Evolutionary conservation across 2,113 vertebrate species (phyloP).

Genomic region (Trematomus loennbergii): DNA sequence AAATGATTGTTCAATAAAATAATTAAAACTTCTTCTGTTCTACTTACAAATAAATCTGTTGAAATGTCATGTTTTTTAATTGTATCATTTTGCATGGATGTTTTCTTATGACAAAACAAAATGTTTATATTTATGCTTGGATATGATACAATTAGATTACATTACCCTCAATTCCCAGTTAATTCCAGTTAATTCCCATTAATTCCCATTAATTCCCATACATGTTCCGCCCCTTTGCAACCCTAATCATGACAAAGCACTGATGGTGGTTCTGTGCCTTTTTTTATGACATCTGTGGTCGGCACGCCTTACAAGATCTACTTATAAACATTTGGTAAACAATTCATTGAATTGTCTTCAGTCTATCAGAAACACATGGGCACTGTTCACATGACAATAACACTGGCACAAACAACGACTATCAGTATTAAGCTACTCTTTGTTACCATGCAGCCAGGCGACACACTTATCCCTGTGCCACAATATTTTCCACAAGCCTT

Average conservation of each 20-base stretch:
- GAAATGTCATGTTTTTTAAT: too few relatives aligned
- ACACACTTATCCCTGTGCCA: slow-evolving; percentile 29
- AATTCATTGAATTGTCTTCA: slow-evolving; percentile 39
- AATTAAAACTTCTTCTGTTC: too few relatives aligned
- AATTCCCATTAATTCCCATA: too few relatives aligned
- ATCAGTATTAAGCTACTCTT: slow-evolving; percentile 22
- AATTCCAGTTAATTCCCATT: too few relatives aligned
- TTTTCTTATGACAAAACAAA: too few relatives aligned
- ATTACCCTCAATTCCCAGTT: too few relatives aligned
- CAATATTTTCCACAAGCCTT: slow-evolving; percentile 61
- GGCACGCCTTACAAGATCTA: slow-evolving; percentile 28
- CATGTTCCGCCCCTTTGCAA: too few relatives aligned
- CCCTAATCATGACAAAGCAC: slow-evolving; percentile 4
- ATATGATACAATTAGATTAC: too few relatives aligned
- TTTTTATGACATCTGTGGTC: slow-evolving; percentile 47
- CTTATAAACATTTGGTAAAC: slow-evolving; percentile 37
- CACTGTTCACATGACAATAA: slow-evolving; percentile 8
- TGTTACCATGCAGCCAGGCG: slow-evolving; percentile 46
- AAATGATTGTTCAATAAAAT: too few relatives aligned
- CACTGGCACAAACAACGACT: not conserved
- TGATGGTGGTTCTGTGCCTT: slow-evolving; percentile 26
- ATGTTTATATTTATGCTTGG: too few relatives aligned
- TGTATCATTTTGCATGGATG: too few relatives aligned
- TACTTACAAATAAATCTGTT: too few relatives aligned
- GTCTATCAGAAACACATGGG: slow-evolving; percentile 47